A percentile compares a stretch with the other conserved stretches of the same genome.
phyloP scores from a whole-genome alignment of 1,140 invertebrate species.

The Ostrea edulis region DNA sequence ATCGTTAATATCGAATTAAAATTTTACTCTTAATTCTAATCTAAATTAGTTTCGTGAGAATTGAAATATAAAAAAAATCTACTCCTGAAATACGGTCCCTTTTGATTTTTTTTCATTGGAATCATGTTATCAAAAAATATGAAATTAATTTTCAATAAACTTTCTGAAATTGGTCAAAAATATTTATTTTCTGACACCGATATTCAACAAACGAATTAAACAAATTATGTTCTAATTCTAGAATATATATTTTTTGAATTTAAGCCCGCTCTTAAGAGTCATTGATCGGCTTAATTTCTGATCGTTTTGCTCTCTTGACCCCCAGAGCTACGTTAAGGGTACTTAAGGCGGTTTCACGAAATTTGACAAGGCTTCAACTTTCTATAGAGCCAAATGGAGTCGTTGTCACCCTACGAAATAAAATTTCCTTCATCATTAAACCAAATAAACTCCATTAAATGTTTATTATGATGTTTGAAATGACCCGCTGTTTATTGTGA shows the following conservation, averaged over 20 bases:
- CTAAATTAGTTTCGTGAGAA: no score
- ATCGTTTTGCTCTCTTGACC: constrained; percentile 36
- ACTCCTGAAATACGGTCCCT: no score
- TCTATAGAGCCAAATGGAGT: constrained; percentile 36
- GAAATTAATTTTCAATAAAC: no score
- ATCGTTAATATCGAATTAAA: no score
- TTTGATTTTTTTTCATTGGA: no score
- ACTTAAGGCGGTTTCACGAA: constrained; percentile 21
- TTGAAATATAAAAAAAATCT: no score
- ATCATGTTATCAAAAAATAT: no score
- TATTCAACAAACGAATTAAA: no score
- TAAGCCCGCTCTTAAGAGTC: neutral
- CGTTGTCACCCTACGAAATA: neutral
- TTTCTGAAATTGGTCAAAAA: no score
- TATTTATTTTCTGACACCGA: no score
- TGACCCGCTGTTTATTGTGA: constrained; percentile 22
- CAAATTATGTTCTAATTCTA: no score
- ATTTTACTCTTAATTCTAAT: no score
- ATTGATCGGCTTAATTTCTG: neutral
- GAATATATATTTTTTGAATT: neutral
- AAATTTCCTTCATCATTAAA: constrained; percentile 33
- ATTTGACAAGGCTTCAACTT: constrained; percentile 17
- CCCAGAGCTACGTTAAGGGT: constrained; percentile 7
- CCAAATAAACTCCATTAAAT: constrained; percentile 37
- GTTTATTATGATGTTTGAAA: constrained; percentile 25